These are phyloP conservation scores for Cairina moschata DNA, from an alignment of 2,113 vertebrate genomes.

Conservation along the genomic window DNA sequence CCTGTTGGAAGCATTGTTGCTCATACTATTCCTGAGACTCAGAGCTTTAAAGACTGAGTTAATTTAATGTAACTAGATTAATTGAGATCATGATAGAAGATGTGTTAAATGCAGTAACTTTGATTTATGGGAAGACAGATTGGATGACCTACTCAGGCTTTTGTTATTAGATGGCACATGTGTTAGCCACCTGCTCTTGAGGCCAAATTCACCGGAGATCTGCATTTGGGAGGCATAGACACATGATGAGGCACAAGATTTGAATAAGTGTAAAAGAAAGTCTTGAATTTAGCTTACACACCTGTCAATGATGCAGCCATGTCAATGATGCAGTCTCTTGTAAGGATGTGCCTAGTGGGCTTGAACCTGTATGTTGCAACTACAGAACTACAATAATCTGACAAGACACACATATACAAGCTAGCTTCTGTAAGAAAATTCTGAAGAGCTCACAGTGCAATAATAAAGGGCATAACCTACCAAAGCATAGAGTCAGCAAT, in stretches of 20 bases:
- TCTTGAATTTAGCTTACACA: background rate
- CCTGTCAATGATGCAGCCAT: background rate
- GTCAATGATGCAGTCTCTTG: background rate
- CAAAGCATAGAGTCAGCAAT: accelerated
- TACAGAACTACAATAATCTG: background rate
- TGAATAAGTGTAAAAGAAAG: background rate
- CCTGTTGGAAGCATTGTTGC: background rate
- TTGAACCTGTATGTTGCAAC: background rate
- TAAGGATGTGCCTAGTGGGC: background rate
- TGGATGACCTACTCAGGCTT: background rate
- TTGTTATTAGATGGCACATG: background rate
- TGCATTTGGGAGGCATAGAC: background rate
- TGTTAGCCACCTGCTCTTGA: background rate
- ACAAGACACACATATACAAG: background rate
- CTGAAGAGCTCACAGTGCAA: background rate
- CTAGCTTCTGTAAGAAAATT: background rate
- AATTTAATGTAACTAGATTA: background rate
- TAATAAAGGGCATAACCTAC: background rate
- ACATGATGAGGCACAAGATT: background rate
- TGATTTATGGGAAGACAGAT: background rate
- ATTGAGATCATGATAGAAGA: background rate
- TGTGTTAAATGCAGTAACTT: background rate
- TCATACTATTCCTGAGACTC: background rate
- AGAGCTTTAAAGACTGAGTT: background rate
- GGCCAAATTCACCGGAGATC: background rate